phyloP scores from a whole-genome alignment of 2,888 invertebrate genomes.

The Eutolmus rufibarbis region DNA sequence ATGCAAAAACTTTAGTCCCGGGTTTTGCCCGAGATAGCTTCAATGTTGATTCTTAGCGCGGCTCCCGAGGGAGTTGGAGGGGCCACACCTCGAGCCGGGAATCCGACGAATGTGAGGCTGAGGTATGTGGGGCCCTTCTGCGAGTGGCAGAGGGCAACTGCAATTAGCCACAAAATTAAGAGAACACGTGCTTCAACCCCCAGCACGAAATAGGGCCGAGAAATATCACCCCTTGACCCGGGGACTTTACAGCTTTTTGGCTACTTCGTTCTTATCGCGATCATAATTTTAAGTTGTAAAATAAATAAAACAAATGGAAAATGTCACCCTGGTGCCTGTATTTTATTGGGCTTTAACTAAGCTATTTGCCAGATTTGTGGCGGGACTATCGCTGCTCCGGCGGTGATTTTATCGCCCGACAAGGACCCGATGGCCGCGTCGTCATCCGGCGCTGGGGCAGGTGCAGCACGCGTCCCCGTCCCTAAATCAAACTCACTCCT shows the following conservation, averaged over 20 bases:
- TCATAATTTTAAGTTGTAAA: not conserved
- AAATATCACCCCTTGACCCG: not conserved
- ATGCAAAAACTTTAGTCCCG: not conserved
- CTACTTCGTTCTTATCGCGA: not conserved
- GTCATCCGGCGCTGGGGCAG: not conserved
- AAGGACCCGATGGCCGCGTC: not conserved
- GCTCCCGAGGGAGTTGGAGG: not conserved
- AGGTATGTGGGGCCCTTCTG: not conserved
- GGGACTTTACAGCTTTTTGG: not conserved
- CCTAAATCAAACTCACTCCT: not conserved
- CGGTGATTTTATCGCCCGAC: not conserved
- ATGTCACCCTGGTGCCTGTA: not conserved
- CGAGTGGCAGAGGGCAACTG: not conserved
- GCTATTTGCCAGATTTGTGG: not conserved
- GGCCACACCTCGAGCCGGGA: not conserved
- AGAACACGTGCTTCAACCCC: not conserved
- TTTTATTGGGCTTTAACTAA: not conserved
- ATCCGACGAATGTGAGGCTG: not conserved
- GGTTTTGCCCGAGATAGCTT: not conserved
- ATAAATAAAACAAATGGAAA: conserved; percentile 11
- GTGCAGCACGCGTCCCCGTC: not conserved
- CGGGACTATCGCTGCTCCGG: not conserved
- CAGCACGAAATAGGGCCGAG: not conserved
- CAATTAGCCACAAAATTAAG: conserved; percentile 14
- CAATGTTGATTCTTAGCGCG: not conserved